Conservation (phyloP, 2,888 invertebrate species). For the Epirrita christyi region DNA sequence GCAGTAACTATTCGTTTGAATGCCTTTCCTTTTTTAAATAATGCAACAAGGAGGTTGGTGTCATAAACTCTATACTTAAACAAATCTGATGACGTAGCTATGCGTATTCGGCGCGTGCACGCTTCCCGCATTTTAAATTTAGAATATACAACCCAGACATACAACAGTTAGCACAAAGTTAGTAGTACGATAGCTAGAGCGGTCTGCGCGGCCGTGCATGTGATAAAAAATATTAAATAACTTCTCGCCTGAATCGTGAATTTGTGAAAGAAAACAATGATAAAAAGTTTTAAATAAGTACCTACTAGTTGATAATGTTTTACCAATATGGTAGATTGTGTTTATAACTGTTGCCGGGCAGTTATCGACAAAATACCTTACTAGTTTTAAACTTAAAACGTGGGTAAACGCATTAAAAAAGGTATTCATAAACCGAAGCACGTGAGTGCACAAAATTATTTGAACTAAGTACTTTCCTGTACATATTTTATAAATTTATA, state of each 20-base stretch:
- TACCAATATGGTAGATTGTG: constrained; percentile 10
- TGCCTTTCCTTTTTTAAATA: no score
- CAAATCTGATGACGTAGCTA: constrained; percentile 4
- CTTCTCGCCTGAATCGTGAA: constrained; percentile 10
- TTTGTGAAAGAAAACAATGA: not conserved
- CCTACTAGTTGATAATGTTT: not conserved
- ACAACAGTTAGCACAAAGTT: not conserved
- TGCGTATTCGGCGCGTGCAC: constrained; percentile 5
- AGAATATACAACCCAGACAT: no score
- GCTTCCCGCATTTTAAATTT: constrained; percentile 30
- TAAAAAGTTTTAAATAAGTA: not conserved
- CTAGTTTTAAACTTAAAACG: constrained; percentile 2
- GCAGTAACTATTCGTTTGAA: no score
- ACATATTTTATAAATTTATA: no score
- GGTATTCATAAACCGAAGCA: no score
- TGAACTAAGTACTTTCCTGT: not conserved
- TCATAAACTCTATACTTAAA: not conserved
- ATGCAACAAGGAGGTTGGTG: no score
- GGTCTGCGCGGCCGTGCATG: constrained; percentile 16
- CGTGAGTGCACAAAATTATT: not conserved
- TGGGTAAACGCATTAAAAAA: not conserved
- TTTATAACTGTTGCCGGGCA: constrained; percentile 1
- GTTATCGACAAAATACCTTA: constrained; percentile 10
- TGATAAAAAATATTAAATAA: constrained; percentile 1
- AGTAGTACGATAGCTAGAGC: constrained; percentile 37